phyloP scores from a whole-genome alignment of 1,140 invertebrate species.

The Teleogryllus occipitalis region DNA sequence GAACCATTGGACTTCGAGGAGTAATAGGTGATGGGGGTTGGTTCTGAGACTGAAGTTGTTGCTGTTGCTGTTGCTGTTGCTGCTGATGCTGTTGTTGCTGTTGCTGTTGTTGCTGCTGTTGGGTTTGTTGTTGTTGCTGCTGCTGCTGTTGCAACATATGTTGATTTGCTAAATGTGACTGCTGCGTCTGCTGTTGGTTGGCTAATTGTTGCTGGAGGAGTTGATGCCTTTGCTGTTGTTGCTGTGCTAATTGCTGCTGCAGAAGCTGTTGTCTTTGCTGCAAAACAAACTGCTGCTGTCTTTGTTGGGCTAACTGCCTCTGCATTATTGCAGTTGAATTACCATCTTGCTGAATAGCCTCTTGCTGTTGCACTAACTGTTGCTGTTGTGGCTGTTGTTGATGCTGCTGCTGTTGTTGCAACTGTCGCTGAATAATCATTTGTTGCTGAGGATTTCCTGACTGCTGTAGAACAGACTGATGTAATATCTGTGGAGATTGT shows the following conservation, averaged over 20 bases:
- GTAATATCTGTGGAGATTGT: conserved; percentile 32
- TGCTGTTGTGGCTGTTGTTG: conserved; percentile 38
- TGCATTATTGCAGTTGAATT: conserved; percentile 27
- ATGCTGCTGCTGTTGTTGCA: conserved; percentile 15
- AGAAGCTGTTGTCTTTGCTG: conserved; percentile 36
- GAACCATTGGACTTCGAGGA: conserved; percentile 51
- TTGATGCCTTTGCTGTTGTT: conserved; percentile 17
- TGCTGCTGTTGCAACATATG: conserved; percentile 10
- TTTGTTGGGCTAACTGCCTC: neutral
- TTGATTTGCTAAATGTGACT: neutral
- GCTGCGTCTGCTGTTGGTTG: conserved; percentile 17
- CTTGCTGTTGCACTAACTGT: conserved; percentile 26
- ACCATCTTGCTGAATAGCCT: conserved; percentile 20
- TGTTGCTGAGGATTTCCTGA: conserved; percentile 35
- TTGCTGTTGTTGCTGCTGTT: conserved; percentile 28
- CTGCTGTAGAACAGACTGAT: conserved; percentile 36
- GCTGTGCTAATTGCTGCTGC: conserved; percentile 34
- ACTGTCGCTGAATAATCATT: conserved; percentile 26
- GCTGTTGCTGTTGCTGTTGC: conserved; percentile 35
- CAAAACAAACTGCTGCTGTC: neutral
- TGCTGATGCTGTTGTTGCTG: conserved; percentile 26
- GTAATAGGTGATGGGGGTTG: conserved; percentile 55
- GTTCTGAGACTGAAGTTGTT: conserved; percentile 28
- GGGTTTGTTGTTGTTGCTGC: conserved; percentile 20
- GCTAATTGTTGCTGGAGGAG: conserved; percentile 8